Base-by-base conservation (phyloP, 2,797 vertebrate species). In the Malacoctenus gilli region DNA sequence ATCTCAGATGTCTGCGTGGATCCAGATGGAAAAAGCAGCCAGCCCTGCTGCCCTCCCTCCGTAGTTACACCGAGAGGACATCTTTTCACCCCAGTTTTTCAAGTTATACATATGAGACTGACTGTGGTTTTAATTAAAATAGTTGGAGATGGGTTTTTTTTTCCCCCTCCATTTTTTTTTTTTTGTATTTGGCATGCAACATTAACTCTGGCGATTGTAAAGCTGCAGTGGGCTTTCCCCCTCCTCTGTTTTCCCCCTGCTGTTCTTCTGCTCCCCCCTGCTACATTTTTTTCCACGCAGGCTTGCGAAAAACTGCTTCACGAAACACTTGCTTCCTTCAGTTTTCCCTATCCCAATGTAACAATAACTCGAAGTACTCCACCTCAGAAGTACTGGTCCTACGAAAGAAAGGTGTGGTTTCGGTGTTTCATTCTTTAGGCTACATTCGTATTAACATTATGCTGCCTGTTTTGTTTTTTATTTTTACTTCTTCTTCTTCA, bases 221-320 rank as follows among this genome's bases (percentile, higher is more conserved):
- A 68, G 44, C 60, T 41, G 21, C 31, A 62, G 36, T 48, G 6
- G 2, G 30, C 19, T 12, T 3, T 7, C 12, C 25, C 14, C 18
- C n/a, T 23, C 25, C 14, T 21, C n/a, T 23, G 4, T 3, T 2
- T 44, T 22, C 13, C 39, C 15, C 25, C 14, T 44, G 43, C 34
- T 75, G 39, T 38, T 72, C 12, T 49, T 51, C 36, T 63, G 52
- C 21, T 2, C 20, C 9, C 20, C 9, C 55, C 15, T 48, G 15
- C 53, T 39, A 20, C 31, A 67, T 71, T 58, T 58, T n/a, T 74
- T 71, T 9, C 52, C 42, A 56, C 12, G 23, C 28, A 11, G 51
- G 23, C 34, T 52, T 65, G 28, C 51, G 56, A 43, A 53, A 5
- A 66, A 61, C 19, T 12, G 4, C 43, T 69, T 42, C 35, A 14